Percentiles rank a stretch among this genome's conserved stretches.
Conservation (phyloP, 2,797 vertebrate genomes). For the Brachymystax lenok region DNA sequence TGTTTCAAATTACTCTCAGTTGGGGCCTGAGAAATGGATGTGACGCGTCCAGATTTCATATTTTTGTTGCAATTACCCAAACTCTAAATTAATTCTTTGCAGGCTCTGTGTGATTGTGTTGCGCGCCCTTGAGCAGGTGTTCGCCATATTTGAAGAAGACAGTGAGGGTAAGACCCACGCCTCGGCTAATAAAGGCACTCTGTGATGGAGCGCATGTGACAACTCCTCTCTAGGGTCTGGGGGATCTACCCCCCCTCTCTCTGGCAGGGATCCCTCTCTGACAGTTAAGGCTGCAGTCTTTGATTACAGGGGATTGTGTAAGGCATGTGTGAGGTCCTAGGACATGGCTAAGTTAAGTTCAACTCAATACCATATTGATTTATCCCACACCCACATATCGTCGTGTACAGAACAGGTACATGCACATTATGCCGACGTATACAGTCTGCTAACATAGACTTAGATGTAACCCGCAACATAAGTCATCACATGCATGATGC, state of each 20-base stretch:
- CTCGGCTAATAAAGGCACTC: conserved; percentile 76
- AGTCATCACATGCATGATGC: neutral
- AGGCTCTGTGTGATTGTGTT: conserved; percentile 25
- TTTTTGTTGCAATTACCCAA: conserved; percentile 80
- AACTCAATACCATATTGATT: neutral
- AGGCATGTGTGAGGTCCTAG: neutral
- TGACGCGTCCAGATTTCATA: conserved; percentile 77
- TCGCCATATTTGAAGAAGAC: conserved; percentile 79
- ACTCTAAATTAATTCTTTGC: conserved; percentile 77
- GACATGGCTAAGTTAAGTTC: neutral
- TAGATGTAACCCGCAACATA: neutral
- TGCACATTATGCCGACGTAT: neutral
- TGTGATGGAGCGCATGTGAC: conserved; percentile 79
- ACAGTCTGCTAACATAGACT: neutral
- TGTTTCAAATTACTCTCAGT: conserved; percentile 75
- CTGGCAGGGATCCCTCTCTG: conserved; percentile 43
- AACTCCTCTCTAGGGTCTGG: conserved; percentile 67
- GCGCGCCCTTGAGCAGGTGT: conserved; percentile 62
- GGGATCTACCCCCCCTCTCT: conserved; percentile 41
- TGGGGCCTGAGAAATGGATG: conserved; percentile 73
- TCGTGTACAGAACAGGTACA: neutral
- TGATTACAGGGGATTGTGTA: conserved; percentile 40
- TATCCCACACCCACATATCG: neutral
- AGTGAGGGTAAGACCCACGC: conserved; percentile 77
- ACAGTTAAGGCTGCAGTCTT: conserved; percentile 41